A percentile compares a stretch with the other conserved stretches of the same genome.
phyloP scores from a whole-genome alignment of 2,113 vertebrate genomes.

The Oncorhynchus gorbuscha region DNA sequence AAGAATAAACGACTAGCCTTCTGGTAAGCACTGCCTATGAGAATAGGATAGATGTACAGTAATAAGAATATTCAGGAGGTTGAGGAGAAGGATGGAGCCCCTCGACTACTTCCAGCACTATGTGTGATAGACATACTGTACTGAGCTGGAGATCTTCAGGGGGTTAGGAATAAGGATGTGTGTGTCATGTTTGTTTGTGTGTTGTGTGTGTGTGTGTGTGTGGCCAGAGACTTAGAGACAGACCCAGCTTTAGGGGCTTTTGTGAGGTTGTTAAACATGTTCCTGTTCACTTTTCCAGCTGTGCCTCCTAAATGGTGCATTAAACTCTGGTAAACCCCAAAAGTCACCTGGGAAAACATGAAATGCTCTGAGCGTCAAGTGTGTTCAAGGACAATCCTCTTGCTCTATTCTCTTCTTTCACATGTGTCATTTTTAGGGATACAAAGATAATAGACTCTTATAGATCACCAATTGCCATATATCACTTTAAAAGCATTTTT shows the following conservation, averaged over 20 bases:
- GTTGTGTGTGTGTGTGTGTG: slow-evolving; percentile 24
- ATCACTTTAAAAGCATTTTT: too few species aligned
- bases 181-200: not conserved
- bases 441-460: not conserved
- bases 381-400: slow-evolving; percentile 60
- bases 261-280: slow-evolving; percentile 71
- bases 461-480: not conserved
- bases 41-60: too few species aligned
- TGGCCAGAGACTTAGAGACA: slow-evolving; percentile 58
- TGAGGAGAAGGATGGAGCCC: too few species aligned
- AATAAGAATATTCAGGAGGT: too few species aligned
- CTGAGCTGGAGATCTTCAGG: not conserved
- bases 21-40: not conserved
- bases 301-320: slow-evolving; percentile 68
- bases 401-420: slow-evolving; percentile 18
- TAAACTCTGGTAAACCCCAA: slow-evolving; percentile 60
- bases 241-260: slow-evolving; percentile 63
- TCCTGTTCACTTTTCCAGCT: slow-evolving; percentile 73
- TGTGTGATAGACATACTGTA: too few species aligned
- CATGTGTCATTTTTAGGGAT: not conserved
- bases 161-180: not conserved
- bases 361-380: slow-evolving; percentile 61
- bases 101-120: too few species aligned
- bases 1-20: slow-evolving; percentile 28
- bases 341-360: slow-evolving; percentile 63